These are phyloP conservation scores for Lophotriccus pileatus DNA, from an alignment of 2,797 vertebrate species.

Conservation along the genomic window DNA sequence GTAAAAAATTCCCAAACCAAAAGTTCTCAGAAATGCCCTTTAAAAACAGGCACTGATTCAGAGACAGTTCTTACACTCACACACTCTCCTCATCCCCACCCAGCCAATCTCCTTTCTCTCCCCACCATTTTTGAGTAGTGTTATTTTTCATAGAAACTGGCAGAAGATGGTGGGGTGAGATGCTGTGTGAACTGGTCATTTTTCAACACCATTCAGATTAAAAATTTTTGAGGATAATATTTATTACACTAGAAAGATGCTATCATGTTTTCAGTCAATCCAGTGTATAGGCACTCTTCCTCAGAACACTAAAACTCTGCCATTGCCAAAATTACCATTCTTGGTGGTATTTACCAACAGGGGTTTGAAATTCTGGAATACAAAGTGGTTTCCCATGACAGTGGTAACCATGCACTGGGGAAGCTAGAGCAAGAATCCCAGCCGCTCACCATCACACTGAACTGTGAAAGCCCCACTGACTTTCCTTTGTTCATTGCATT, in stretches of 20 bases:
- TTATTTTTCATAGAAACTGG: not conserved
- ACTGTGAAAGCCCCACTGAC: not conserved
- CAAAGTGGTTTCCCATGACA: not conserved
- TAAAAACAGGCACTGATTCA: not conserved
- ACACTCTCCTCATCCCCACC: not conserved
- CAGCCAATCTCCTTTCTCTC: not conserved
- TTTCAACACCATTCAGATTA: not conserved
- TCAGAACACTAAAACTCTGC: not conserved
- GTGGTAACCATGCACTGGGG: not conserved
- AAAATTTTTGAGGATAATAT: not conserved
- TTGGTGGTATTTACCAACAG: not conserved
- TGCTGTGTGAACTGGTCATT: not conserved
- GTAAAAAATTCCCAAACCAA: not conserved
- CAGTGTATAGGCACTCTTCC: not conserved
- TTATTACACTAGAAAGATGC: not conserved
- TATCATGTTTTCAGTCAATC: not conserved
- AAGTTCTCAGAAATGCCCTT: not conserved
- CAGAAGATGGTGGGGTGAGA: not conserved
- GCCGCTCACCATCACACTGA: not conserved
- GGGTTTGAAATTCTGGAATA: not conserved
- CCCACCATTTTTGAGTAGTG: not conserved
- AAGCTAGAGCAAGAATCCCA: constrained; percentile 10
- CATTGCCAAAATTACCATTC: not conserved
- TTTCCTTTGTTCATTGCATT: not conserved
- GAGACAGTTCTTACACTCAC: not conserved